These are phyloP conservation scores for Liolophura sinensis DNA, from an alignment of 1,140 invertebrate genomes.

Conservation along the genomic window DNA sequence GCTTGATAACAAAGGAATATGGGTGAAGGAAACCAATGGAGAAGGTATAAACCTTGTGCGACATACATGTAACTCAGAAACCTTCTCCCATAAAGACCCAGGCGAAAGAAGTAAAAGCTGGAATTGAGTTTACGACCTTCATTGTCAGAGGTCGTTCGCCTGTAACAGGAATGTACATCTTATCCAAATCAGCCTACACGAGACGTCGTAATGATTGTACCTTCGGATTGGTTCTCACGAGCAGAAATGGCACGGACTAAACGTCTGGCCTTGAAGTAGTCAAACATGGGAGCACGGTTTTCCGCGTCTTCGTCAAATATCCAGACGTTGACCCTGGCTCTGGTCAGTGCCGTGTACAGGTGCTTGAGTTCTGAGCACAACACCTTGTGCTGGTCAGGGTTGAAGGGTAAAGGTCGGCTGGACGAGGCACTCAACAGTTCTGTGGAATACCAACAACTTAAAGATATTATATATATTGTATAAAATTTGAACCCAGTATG, in stretches of 20 bases:
- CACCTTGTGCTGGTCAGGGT: constrained; percentile 48
- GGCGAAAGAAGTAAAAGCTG: background rate
- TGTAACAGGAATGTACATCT: too few species aligned
- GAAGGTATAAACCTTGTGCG: too few species aligned
- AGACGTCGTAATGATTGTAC: too few species aligned
- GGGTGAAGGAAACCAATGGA: too few species aligned
- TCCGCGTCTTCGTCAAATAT: constrained; percentile 48
- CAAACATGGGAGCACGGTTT: constrained; percentile 46
- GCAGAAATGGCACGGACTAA: constrained; percentile 16
- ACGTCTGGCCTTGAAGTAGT: constrained; percentile 42
- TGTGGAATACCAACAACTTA: too few species aligned
- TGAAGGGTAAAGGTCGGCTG: constrained; percentile 41
- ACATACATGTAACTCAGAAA: background rate
- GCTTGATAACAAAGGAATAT: too few species aligned
- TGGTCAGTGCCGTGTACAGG: constrained; percentile 46
- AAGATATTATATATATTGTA: too few species aligned
- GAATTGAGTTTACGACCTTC: background rate
- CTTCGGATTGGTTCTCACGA: too few species aligned
- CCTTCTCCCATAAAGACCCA: background rate
- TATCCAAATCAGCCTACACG: background rate
- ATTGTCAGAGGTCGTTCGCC: too few species aligned
- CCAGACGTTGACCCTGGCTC: constrained; percentile 51
- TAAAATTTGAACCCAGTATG: too few species aligned
- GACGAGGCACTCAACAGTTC: too few species aligned
- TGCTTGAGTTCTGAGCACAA: constrained; percentile 51